These are phyloP conservation scores for Ormyrus rosae DNA, from an alignment of 2,888 invertebrate genomes.

Conservation along the genomic window DNA sequence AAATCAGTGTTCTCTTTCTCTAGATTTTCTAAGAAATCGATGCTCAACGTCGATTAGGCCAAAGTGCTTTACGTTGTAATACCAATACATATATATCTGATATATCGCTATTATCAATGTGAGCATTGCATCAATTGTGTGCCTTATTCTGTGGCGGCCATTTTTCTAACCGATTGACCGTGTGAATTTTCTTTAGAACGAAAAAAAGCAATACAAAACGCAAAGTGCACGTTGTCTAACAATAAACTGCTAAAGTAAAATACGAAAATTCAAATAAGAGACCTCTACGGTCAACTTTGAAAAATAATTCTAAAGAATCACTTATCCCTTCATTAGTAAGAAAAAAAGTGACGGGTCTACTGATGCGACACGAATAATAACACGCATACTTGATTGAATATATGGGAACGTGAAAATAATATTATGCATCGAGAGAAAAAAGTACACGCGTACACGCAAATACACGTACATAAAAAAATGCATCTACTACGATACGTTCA, in stretches of 20 bases:
- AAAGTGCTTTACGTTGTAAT: conserved; percentile 51
- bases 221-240: not conserved
- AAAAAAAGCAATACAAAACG: conserved; percentile 4
- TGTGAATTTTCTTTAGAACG: conserved; percentile 36
- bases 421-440: conserved; percentile 56
- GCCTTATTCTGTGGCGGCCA: conserved; percentile 75
- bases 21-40: conserved; percentile 28
- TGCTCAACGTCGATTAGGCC: conserved; percentile 24
- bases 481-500: conserved; percentile 57
- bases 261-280: not conserved
- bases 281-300: not conserved
- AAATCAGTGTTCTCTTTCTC: conserved; percentile 42
- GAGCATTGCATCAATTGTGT: conserved; percentile 76
- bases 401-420: conserved; percentile 50
- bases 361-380: conserved; percentile 30
- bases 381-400: conserved; percentile 32
- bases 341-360: conserved; percentile 16
- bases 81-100: conserved; percentile 37
- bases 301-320: conserved; percentile 44
- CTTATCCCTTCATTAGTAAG: conserved; percentile 61
- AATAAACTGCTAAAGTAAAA: not conserved
- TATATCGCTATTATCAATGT: conserved; percentile 60
- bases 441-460: conserved; percentile 54
- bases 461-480: conserved; percentile 49
- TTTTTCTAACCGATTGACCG: conserved; percentile 69